These are phyloP conservation scores for Melinaea marsaeus DNA, from an alignment of 2,888 invertebrate genomes.

Conservation along the genomic window DNA sequence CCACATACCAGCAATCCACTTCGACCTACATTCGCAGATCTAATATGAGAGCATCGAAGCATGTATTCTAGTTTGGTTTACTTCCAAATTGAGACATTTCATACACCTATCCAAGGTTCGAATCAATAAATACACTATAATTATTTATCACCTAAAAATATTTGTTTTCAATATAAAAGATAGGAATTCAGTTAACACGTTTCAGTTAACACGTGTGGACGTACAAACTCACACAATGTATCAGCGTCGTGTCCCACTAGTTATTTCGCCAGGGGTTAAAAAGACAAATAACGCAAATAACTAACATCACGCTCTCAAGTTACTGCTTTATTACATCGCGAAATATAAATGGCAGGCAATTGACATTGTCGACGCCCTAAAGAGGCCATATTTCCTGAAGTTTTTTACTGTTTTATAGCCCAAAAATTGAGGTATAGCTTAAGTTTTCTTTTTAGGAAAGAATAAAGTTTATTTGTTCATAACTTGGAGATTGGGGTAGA, in stretches of 20 bases:
- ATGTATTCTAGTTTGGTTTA: conserved; percentile 2
- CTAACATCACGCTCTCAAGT: conserved; percentile 28
- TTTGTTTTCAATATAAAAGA: too few species aligned
- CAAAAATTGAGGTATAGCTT: conserved; percentile 29
- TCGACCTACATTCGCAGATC: conserved; percentile 7
- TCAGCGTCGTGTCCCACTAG: neutral
- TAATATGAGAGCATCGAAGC: conserved; percentile 6
- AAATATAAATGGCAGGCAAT: conserved; percentile 26
- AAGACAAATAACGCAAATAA: conserved; percentile 12
- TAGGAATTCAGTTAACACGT: too few species aligned
- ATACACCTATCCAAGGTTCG: neutral
- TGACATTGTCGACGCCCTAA: conserved; percentile 26
- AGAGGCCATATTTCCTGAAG: conserved; percentile 21
- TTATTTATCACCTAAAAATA: too few species aligned
- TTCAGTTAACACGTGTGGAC: too few species aligned
- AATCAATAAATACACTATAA: neutral
- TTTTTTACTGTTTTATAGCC: conserved; percentile 25
- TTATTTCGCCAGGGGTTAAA: conserved; percentile 5
- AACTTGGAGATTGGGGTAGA: neutral
- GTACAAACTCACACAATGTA: neutral
- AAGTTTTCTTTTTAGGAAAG: conserved; percentile 29
- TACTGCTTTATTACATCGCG: conserved; percentile 23
- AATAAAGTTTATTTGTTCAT: conserved; percentile 24
- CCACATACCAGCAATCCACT: conserved; percentile 3
- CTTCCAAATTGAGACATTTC: neutral